These are phyloP conservation scores for Himalopsyche kuldschensis DNA, from an alignment of 2,888 invertebrate genomes.

Conservation along the genomic window DNA sequence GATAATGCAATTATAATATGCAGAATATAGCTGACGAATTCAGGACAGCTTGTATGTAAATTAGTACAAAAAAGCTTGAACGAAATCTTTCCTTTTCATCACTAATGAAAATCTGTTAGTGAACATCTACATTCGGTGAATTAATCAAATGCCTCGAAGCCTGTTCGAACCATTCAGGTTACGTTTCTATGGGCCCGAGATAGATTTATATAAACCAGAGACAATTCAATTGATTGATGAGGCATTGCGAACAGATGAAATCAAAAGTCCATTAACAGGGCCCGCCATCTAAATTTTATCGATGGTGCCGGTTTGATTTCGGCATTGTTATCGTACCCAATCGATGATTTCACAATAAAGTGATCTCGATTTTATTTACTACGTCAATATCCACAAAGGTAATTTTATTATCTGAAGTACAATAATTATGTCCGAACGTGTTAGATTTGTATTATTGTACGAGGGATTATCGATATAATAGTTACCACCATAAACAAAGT, in stretches of 20 bases:
- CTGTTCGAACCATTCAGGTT: neutral
- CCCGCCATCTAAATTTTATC: neutral
- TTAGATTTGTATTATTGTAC: no score
- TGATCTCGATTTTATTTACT: neutral
- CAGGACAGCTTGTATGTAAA: neutral
- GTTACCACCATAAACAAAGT: no score
- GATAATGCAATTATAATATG: neutral
- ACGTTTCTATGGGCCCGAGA: neutral
- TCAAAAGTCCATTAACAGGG: neutral
- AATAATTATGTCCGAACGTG: no score
- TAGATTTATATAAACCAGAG: neutral
- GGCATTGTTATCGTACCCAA: neutral
- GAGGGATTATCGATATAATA: no score
- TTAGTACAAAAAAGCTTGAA: neutral
- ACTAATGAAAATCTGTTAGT: neutral
- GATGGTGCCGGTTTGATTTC: neutral
- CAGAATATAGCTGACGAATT: neutral
- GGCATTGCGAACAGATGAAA: neutral
- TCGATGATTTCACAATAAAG: neutral
- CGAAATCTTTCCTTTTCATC: neutral
- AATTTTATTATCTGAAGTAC: no score
- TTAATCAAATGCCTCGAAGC: neutral
- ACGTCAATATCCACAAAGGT: no score
- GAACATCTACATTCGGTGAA: neutral
- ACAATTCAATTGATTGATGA: neutral